A percentile compares a stretch with the other conserved stretches of the same genome.
phyloP scores from a whole-genome alignment of 2,888 invertebrate species.

The Leistus spinibarbis region DNA sequence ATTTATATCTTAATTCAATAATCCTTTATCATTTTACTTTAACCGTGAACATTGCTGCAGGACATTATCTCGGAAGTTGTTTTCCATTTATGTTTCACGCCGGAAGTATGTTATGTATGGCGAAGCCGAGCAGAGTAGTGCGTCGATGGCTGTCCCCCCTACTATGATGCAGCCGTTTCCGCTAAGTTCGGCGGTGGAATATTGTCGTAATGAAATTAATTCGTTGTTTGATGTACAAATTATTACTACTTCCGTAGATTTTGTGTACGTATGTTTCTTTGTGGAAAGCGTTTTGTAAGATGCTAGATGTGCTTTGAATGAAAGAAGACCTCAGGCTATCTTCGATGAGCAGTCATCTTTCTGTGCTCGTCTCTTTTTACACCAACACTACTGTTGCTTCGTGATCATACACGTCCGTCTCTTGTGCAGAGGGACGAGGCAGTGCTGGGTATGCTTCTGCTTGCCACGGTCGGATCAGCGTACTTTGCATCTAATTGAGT shows the following conservation, averaged over 20 bases:
- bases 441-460: background rate
- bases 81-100: slow-evolving; percentile 23
- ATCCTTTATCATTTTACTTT: slow-evolving; percentile 39
- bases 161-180: slow-evolving; percentile 1
- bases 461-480: slow-evolving; percentile 26
- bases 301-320: background rate
- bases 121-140: background rate
- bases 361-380: background rate
- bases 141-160: background rate
- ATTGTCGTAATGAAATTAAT: background rate
- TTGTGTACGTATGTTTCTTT: no score
- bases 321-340: slow-evolving; percentile 3
- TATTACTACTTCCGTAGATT: no score
- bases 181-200: background rate
- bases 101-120: slow-evolving; percentile 29
- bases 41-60: background rate
- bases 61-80: slow-evolving; percentile 30
- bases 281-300: no score
- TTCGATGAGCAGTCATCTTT: background rate
- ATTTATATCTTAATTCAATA: slow-evolving; percentile 41
- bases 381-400: background rate
- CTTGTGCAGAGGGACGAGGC: background rate
- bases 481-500: slow-evolving; percentile 47
- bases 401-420: background rate
- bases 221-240: no score